Evolutionary conservation across 1,140 invertebrate genomes (phyloP).

Genomic region (Dysdera silvatica): DNA sequence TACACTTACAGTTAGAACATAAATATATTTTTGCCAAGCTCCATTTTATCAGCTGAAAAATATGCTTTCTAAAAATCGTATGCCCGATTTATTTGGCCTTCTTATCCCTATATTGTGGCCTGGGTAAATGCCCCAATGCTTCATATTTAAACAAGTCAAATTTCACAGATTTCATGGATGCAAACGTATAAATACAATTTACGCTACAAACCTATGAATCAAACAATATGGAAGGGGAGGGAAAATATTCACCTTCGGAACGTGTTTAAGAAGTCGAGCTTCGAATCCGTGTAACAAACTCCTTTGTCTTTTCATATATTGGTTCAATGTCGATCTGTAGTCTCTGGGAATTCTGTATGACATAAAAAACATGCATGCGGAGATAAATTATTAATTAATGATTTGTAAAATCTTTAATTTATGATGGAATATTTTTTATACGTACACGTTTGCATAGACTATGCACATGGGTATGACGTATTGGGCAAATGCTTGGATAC

Average conservation of each 20-base stretch:
- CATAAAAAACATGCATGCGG: background rate
- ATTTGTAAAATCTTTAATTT: background rate
- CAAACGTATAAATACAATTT: too few relatives aligned
- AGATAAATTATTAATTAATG: background rate
- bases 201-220: too few relatives aligned
- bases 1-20: too few relatives aligned
- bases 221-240: too few relatives aligned
- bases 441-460: constrained; percentile 53
- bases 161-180: too few relatives aligned
- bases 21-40: too few relatives aligned
- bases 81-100: too few relatives aligned
- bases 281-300: constrained; percentile 70
- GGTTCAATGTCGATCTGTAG: constrained; percentile 57
- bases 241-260: constrained; percentile 60
- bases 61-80: too few relatives aligned
- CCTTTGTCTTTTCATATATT: constrained; percentile 64
- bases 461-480: constrained; percentile 70
- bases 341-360: constrained; percentile 33
- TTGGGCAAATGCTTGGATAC: constrained; percentile 72
- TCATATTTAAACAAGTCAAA: too few relatives aligned
- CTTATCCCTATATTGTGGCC: too few relatives aligned
- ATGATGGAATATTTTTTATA: background rate
- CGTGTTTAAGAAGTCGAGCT: constrained; percentile 62
- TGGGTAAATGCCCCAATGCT: too few relatives aligned
- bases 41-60: too few relatives aligned